These are phyloP conservation scores for Phytoseiulus persimilis DNA, from an alignment of 2,888 invertebrate species.

Conservation along the genomic window DNA sequence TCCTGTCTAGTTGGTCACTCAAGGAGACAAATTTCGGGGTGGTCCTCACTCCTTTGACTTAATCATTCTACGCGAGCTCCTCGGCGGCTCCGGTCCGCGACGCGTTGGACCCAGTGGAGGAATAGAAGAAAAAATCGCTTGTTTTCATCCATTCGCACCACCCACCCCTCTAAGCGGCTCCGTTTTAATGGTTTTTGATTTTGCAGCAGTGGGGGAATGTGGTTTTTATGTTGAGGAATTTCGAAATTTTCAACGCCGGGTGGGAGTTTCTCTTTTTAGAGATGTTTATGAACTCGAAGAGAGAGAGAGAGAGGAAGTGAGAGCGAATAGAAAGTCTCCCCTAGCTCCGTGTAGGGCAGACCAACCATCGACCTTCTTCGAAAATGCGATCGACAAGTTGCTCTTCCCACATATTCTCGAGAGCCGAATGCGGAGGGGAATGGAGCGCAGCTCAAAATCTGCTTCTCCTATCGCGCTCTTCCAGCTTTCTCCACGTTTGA, in stretches of 20 bases:
- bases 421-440: too few species aligned
- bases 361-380: background rate
- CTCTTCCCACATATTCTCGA: too few species aligned
- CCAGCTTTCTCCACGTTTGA: too few species aligned
- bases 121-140: background rate
- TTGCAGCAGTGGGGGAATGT: background rate
- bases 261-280: background rate
- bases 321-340: background rate
- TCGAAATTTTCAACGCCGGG: background rate
- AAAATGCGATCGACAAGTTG: background rate
- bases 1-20: conserved; percentile 5
- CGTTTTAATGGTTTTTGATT: background rate
- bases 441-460: too few species aligned
- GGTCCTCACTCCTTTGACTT: background rate
- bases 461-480: too few species aligned
- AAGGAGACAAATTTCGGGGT: background rate
- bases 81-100: background rate
- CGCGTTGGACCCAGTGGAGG: background rate
- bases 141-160: background rate
- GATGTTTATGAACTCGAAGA: background rate
- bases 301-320: background rate
- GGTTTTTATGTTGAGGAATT: background rate
- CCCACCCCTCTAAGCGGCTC: background rate
- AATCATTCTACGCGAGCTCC: background rate
- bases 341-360: too few species aligned